Conservation (phyloP, 2,113 vertebrate genomes). For the Melierax canorus region DNA sequence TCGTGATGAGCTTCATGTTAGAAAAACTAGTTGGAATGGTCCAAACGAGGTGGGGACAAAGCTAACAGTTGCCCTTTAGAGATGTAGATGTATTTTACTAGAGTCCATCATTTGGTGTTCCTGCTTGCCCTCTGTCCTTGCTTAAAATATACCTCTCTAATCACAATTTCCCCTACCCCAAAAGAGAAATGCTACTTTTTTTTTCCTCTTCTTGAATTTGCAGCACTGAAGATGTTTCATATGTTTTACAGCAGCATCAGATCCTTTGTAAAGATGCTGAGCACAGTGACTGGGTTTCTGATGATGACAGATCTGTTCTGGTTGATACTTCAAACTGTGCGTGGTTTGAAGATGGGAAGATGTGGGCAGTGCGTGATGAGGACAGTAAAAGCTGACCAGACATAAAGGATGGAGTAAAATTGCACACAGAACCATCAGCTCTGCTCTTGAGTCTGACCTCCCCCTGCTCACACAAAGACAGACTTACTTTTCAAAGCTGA, state of each 20-base stretch:
- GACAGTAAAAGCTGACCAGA: background rate
- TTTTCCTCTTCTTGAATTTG: background rate
- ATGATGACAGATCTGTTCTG: background rate
- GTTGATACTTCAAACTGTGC: background rate
- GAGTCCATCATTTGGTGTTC: background rate
- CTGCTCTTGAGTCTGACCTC: background rate
- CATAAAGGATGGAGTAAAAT: background rate
- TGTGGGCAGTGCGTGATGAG: background rate
- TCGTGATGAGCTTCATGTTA: background rate
- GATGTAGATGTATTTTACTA: background rate
- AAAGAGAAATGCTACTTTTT: background rate
- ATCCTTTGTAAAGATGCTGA: background rate
- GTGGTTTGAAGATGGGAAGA: background rate
- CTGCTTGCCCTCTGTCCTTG: background rate
- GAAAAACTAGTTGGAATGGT: background rate
- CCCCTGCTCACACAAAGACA: background rate
- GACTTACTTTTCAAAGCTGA: background rate
- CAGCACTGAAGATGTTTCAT: background rate
- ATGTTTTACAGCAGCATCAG: background rate
- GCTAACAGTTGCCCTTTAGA: background rate
- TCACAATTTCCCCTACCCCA: background rate
- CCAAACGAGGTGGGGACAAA: background rate
- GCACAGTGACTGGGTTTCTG: background rate
- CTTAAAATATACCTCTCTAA: background rate
- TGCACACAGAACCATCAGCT: background rate